Evolutionary conservation across 1,140 invertebrate species (phyloP).

Genomic region (Zaprionus tsacasi): DNA sequence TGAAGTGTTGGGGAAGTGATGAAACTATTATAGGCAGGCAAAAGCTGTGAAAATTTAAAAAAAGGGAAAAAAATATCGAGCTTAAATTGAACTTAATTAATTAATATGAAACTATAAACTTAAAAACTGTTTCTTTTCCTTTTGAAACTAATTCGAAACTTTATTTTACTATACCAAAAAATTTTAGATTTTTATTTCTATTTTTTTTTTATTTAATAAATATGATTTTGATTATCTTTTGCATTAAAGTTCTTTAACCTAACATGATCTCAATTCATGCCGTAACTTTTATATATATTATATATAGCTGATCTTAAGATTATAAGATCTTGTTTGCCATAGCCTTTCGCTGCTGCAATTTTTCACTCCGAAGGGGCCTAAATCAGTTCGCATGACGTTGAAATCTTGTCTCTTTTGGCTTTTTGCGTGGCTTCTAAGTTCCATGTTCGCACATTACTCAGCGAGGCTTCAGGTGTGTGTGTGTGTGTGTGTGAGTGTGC

Average conservation of each 20-base stretch:
- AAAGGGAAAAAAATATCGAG: too few relatives aligned
- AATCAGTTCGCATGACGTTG: constrained; percentile 23
- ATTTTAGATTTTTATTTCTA: too few relatives aligned
- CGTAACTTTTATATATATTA: too few relatives aligned
- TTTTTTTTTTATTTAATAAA: too few relatives aligned
- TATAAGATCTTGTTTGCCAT: background rate
- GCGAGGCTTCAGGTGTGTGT: constrained; percentile 11
- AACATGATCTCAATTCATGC: too few relatives aligned
- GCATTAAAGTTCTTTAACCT: too few relatives aligned
- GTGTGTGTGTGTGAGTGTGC: background rate
- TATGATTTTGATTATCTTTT: too few relatives aligned
- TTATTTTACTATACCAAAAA: too few relatives aligned
- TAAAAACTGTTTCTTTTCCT: too few relatives aligned
- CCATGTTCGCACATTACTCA: constrained; percentile 80
- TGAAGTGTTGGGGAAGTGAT: background rate
- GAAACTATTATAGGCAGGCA: background rate
- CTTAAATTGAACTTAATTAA: too few relatives aligned
- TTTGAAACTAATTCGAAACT: too few relatives aligned
- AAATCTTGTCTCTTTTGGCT: constrained; percentile 41
- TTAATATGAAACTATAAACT: too few relatives aligned
- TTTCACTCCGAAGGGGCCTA: constrained; percentile 6
- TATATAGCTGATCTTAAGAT: background rate
- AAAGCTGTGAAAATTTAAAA: background rate
- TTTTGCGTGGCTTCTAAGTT: constrained; percentile 67
- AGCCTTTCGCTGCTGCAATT: constrained; percentile 16